phyloP scores from a whole-genome alignment of 2,888 invertebrate species.

The Chloroclystis v-ata region DNA sequence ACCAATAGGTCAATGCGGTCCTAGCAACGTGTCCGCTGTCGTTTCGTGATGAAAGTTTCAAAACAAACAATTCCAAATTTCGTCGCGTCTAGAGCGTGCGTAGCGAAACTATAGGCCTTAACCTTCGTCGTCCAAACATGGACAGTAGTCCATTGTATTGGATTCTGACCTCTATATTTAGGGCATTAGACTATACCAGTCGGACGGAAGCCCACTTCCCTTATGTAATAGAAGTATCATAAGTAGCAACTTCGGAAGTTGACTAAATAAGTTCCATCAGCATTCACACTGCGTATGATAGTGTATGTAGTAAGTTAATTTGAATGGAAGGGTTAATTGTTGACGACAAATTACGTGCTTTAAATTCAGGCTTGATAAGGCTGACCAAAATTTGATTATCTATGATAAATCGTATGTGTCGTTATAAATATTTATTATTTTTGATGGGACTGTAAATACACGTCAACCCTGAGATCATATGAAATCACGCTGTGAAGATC shows the following conservation, averaged over 20 bases:
- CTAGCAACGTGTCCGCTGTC: no score
- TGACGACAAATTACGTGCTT: conserved; percentile 7
- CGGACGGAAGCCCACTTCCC: conserved; percentile 49
- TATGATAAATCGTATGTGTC: no score
- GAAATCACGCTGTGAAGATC: no score
- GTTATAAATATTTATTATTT: no score
- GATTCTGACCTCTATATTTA: conserved; percentile 38
- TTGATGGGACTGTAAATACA: no score
- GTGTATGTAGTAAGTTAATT: conserved; percentile 17
- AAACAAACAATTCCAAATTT: no score
- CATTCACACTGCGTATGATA: conserved; percentile 31
- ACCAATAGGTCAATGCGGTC: no score
- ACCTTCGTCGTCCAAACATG: conserved; percentile 18
- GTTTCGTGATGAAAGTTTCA: no score
- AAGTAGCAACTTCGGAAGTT: conserved; percentile 50
- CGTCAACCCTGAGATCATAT: no score
- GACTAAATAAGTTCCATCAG: conserved; percentile 39
- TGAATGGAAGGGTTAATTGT: conserved; percentile 11
- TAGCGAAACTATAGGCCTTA: no score
- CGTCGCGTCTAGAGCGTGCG: no score
- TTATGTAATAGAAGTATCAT: conserved; percentile 47
- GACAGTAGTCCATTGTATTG: conserved; percentile 36
- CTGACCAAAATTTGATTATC: conserved; percentile 1
- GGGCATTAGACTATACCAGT: conserved; percentile 28
- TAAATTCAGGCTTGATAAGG: conserved; percentile 5